Conservation (phyloP, 2,888 invertebrate genomes). For the Melolontha melolontha region DNA sequence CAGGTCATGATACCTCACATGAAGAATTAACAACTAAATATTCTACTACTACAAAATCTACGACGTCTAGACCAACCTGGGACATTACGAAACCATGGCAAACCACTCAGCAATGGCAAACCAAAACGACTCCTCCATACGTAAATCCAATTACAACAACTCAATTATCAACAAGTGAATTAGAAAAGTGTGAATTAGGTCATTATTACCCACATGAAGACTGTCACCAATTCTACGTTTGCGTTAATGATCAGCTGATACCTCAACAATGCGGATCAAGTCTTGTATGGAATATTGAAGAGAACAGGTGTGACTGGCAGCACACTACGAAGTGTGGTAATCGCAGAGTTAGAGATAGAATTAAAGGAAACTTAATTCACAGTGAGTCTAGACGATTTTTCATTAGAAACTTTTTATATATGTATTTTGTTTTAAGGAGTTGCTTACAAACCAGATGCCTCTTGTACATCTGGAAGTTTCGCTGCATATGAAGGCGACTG, state of each 20-base stretch:
- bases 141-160: constrained; percentile 55
- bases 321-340: constrained; percentile 72
- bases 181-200: constrained; percentile 72
- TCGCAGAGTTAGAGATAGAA: constrained; percentile 47
- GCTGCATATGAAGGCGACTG: constrained; percentile 78
- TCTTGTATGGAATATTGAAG: constrained; percentile 77
- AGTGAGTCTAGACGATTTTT: constrained; percentile 32
- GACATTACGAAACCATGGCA: constrained; percentile 46
- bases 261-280: constrained; percentile 81
- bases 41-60: constrained; percentile 44
- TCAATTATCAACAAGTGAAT: constrained; percentile 38
- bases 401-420: background rate
- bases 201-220: constrained; percentile 80
- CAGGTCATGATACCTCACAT: constrained; percentile 1
- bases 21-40: constrained; percentile 19
- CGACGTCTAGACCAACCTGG: constrained; percentile 42
- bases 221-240: constrained; percentile 82
- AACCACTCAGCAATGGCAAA: constrained; percentile 53
- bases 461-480: constrained; percentile 75
- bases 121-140: constrained; percentile 59
- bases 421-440: constrained; percentile 34
- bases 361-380: constrained; percentile 44
- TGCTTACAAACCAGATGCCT: constrained; percentile 64
- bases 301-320: constrained; percentile 82
- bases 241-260: constrained; percentile 79